Conservation (phyloP, 2,888 invertebrate genomes). For the Prosapia bicincta region DNA sequence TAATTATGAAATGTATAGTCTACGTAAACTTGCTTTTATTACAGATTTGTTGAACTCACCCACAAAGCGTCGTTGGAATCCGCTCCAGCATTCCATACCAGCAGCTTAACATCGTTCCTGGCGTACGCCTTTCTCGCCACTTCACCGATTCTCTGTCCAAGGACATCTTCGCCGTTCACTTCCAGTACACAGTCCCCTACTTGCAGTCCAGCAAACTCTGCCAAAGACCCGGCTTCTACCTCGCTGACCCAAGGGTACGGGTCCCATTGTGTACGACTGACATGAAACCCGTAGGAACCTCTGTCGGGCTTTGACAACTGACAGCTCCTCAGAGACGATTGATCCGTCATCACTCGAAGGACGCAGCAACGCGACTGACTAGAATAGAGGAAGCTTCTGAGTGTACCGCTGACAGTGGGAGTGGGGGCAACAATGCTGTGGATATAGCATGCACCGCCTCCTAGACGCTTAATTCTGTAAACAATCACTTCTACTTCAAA, state of each 20-base stretch:
- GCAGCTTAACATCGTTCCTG: slow-evolving; percentile 34
- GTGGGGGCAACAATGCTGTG: no score
- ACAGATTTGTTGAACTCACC: no score
- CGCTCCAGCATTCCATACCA: slow-evolving; percentile 39
- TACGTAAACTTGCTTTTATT: no score
- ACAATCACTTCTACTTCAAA: no score
- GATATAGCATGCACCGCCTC: no score
- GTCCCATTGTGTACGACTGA: slow-evolving; percentile 40
- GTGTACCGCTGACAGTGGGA: no score
- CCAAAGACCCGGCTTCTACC: slow-evolving; percentile 38
- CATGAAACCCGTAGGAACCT: slow-evolving; percentile 39
- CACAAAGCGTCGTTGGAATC: slow-evolving; percentile 34
- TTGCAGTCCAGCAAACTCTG: slow-evolving; percentile 37
- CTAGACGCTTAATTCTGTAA: no score
- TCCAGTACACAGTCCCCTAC: slow-evolving; percentile 41
- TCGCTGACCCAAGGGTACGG: slow-evolving; percentile 41
- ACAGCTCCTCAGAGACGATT: slow-evolving; percentile 35
- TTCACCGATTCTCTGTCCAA: slow-evolving; percentile 38
- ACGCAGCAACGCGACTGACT: no score
- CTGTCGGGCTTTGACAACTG: slow-evolving; percentile 30
- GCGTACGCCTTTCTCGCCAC: slow-evolving; percentile 37
- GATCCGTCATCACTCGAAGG: background rate
- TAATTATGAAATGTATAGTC: no score
- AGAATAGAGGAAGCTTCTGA: no score
- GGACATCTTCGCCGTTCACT: slow-evolving; percentile 40